Conservation (phyloP, 2,797 vertebrate species). For the Carapus acus region DNA sequence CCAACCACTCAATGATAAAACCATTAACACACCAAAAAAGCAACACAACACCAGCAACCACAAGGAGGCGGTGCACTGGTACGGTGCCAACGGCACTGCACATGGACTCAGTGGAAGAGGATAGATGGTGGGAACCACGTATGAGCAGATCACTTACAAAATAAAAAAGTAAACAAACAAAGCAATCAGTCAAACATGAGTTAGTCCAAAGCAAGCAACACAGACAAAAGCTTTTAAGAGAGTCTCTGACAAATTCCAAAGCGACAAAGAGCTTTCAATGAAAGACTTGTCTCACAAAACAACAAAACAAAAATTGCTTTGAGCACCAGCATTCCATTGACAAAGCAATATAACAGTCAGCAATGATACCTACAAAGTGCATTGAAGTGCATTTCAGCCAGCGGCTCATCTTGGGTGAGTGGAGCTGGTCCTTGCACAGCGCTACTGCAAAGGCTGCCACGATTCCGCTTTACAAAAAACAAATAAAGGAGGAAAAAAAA, state of each 20-base stretch:
- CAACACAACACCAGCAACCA: too few relatives aligned
- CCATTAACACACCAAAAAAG: too few relatives aligned
- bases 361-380: conserved; percentile 82
- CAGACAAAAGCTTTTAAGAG: not conserved
- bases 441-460: conserved; percentile 65
- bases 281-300: not conserved
- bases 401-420: conserved; percentile 81
- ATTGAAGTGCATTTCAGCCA: conserved; percentile 88
- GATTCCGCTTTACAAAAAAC: conserved; percentile 54
- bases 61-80: too few relatives aligned
- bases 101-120: too few relatives aligned
- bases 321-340: conserved; percentile 1
- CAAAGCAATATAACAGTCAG: not conserved
- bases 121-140: too few relatives aligned
- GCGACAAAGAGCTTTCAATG: not conserved
- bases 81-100: too few relatives aligned
- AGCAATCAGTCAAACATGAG: not conserved
- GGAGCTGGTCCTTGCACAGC: conserved; percentile 64
- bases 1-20: too few relatives aligned
- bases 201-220: conserved; percentile 1
- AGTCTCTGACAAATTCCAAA: too few relatives aligned
- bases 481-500: conserved; percentile 18
- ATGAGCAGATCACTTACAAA: too few relatives aligned
- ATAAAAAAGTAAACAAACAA: not conserved
- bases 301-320: not conserved